phyloP scores from a whole-genome alignment of 2,797 vertebrate genomes.

The Micrastur ruficollis region DNA sequence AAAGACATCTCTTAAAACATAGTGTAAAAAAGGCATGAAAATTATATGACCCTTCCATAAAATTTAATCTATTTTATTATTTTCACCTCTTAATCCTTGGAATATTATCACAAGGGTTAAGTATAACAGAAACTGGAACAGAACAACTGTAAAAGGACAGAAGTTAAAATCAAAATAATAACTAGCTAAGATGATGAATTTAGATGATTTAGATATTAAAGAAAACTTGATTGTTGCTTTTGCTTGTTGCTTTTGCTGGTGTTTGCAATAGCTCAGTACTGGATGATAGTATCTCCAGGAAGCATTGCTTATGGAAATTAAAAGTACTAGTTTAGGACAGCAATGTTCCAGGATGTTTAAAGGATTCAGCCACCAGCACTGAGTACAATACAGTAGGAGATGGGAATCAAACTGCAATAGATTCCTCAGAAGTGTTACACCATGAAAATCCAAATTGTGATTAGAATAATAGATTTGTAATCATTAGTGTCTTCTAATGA shows the following conservation, averaged over 20 bases:
- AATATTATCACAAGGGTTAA: background rate
- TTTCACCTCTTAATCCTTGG: background rate
- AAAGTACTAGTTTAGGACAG: background rate
- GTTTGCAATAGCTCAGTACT: background rate
- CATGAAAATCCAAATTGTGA: background rate
- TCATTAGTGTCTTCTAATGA: background rate
- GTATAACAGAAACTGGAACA: background rate
- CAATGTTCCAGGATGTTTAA: background rate
- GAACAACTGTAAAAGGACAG: background rate
- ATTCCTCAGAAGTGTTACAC: background rate
- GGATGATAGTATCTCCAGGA: background rate
- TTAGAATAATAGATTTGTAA: background rate
- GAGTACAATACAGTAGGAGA: background rate
- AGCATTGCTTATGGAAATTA: background rate
- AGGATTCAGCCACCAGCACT: background rate
- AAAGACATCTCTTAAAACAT: accelerated
- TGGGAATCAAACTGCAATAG: background rate
- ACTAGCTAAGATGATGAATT: background rate
- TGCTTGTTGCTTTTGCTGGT: background rate
- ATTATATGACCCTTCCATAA: background rate
- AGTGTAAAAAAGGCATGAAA: background rate
- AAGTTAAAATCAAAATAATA: background rate
- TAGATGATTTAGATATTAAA: background rate
- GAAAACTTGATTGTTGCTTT: background rate
- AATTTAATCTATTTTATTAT: background rate